Conservation (phyloP, 1,140 invertebrate species). For the Catajapyx aquilonaris region DNA sequence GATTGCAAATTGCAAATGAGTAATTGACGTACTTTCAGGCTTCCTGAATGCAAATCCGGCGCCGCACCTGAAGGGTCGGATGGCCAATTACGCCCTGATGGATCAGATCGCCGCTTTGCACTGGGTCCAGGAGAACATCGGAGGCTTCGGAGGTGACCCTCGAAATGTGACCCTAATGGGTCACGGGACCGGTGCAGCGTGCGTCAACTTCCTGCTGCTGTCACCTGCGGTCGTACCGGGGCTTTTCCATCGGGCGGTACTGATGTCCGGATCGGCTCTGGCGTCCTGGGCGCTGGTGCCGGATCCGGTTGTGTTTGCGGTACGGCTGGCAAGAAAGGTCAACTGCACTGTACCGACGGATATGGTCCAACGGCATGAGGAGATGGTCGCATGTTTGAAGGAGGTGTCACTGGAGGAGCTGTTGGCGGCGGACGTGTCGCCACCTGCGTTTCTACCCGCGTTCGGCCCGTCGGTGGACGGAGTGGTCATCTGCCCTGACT, state of each 20-base stretch:
- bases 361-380: conserved; percentile 49
- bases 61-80: conserved; percentile 49
- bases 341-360: conserved; percentile 70
- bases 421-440: conserved; percentile 49
- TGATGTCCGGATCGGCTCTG: conserved; percentile 79
- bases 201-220: conserved; percentile 86
- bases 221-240: conserved; percentile 76
- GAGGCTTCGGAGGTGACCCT: conserved; percentile 70
- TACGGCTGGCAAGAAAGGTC: conserved; percentile 57
- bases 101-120: conserved; percentile 79
- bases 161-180: conserved; percentile 75
- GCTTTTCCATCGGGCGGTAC: conserved; percentile 71
- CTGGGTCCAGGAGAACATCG: conserved; percentile 82
- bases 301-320: conserved; percentile 65
- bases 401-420: conserved; percentile 54
- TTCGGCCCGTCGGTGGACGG: conserved; percentile 73
- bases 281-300: conserved; percentile 84
- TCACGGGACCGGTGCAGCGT: conserved; percentile 82
- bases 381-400: conserved; percentile 57
- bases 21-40: conserved; percentile 25
- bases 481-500: conserved; percentile 48
- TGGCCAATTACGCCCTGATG: conserved; percentile 82
- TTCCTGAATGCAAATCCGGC: conserved; percentile 69
- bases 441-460: conserved; percentile 61
- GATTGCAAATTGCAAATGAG: not conserved